Base-by-base conservation (phyloP, 2,888 invertebrate species). In the Antheraea yamamai region DNA sequence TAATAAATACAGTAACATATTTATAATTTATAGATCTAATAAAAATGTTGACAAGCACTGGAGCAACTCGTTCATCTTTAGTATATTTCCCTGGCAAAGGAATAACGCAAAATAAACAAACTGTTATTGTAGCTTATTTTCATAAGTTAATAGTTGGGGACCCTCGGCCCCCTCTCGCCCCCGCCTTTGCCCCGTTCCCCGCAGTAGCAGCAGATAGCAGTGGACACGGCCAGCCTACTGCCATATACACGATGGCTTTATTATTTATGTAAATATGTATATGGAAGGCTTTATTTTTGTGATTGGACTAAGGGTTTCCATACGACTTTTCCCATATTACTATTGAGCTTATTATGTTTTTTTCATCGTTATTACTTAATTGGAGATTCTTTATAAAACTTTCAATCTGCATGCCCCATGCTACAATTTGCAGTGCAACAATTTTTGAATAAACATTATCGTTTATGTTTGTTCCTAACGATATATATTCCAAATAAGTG, bases 121-220 rank as follows among this genome's bases (percentile, higher is more conserved):
- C 90, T 93, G 92, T 94, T 94, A 94, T 93, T 93, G 93, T 91
- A 93, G 91, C 93, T 93, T 94, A 94, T 94, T 94, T 94, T 94
- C 93, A 93, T 94, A 94, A 93, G 93, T 94, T 94, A 94, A 94
- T 93, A 94, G 94, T 88, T 84, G 84, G 85, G 84, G 81, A 78
- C 79, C 61, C 80, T 26, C 79, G 82, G 85, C 83, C 47, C 70
- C 64, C 35, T n/a, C 74, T 47, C 72, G 73, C 71, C 72, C 12
- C 64, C 26, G 26, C 64, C 26, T 47, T n/a, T 12, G 26, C 64
- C 35, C 68, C 26, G 30, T 14, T 12, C 23, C 23, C 2, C n/a
- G 61, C 12, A 8, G 58, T n/a, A 7, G 61, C 61, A 14, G 64
- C 64, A 6, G 16, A 66, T 30, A 66, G 26, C 64, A 66, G 4